Conservation (phyloP, 2,113 vertebrate genomes). For the Mus spicilegus region DNA sequence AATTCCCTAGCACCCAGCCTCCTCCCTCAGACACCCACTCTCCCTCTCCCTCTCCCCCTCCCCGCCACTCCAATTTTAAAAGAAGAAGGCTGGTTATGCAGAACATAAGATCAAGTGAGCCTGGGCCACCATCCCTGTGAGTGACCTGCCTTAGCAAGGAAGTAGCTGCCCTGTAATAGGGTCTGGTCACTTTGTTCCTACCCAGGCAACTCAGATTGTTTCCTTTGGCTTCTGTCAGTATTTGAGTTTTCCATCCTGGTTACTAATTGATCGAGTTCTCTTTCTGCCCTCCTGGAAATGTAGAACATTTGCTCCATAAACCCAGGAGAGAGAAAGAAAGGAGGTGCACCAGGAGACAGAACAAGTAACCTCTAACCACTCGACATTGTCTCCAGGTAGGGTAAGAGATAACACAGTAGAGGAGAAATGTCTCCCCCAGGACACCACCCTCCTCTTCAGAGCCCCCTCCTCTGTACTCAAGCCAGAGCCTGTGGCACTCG, state of each 20-base stretch:
- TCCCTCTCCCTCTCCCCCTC: background rate
- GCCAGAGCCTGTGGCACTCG: too few species aligned
- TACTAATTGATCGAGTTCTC: slow-evolving; percentile 68
- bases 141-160: background rate
- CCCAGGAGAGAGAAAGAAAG: background rate
- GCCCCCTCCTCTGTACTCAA: background rate
- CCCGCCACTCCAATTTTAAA: background rate
- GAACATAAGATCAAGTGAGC: background rate
- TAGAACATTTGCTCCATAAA: background rate
- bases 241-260: slow-evolving; percentile 40
- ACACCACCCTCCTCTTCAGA: background rate
- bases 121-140: background rate
- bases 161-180: background rate
- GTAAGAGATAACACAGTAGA: background rate
- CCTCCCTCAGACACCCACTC: background rate
- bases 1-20: background rate
- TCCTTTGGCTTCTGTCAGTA: slow-evolving; percentile 22
- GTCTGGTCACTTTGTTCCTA: background rate
- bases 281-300: slow-evolving; percentile 6
- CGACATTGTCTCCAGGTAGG: background rate
- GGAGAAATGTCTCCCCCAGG: background rate
- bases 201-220: background rate
- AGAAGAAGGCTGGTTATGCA: background rate
- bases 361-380: background rate
- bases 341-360: background rate